These are phyloP conservation scores for Archilochus colubris DNA, from an alignment of 2,113 vertebrate genomes.

Conservation along the genomic window DNA sequence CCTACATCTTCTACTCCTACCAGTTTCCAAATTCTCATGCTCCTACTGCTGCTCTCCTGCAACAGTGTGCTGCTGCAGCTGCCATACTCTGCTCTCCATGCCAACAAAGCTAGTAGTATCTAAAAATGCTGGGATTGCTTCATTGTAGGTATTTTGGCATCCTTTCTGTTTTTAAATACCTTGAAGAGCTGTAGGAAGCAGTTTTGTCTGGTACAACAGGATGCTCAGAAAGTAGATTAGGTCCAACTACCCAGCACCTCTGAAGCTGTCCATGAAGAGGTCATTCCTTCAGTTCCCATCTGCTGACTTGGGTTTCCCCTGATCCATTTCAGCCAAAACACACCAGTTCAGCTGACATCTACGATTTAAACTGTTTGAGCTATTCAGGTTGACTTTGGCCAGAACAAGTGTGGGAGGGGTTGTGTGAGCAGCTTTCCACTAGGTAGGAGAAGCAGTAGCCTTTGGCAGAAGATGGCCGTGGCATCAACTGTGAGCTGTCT, in stretches of 20 bases:
- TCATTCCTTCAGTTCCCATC: neutral
- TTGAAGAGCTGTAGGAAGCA: neutral
- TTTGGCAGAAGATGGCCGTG: neutral
- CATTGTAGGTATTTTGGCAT: neutral
- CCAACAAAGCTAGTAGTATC: neutral
- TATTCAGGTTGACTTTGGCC: neutral
- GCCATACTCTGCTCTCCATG: neutral
- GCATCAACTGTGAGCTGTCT: neutral
- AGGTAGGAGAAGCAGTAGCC: neutral
- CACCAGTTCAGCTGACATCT: neutral
- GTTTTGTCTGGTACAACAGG: neutral
- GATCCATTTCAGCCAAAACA: neutral
- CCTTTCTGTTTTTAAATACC: neutral
- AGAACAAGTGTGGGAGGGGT: neutral
- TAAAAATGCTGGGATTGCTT: neutral
- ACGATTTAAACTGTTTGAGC: slow-evolving; percentile 19
- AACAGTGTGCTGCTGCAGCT: neutral
- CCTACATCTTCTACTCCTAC: neutral
- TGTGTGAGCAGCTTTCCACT: neutral
- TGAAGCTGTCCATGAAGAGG: neutral
- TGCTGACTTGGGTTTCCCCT: slow-evolving; percentile 10
- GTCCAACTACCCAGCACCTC: neutral
- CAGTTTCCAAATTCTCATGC: neutral
- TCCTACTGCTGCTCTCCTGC: neutral
- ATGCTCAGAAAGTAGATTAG: neutral